Evolutionary conservation across 2,888 invertebrate genomes (phyloP).

Genomic region (Hypomecis atomaria): DNA sequence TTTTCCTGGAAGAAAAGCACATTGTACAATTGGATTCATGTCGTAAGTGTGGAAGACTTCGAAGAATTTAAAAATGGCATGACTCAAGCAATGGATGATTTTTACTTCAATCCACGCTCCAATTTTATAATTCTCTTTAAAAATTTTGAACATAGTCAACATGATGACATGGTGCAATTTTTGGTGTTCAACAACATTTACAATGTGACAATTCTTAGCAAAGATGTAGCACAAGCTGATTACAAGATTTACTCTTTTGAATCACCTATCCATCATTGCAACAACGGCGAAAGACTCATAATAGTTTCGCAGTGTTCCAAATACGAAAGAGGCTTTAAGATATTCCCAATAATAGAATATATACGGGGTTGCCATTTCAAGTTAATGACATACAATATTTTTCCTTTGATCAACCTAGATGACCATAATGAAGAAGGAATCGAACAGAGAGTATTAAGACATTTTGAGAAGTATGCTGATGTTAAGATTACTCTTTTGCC

Average conservation of each 20-base stretch:
- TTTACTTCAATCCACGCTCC: constrained; percentile 53
- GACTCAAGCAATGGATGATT: constrained; percentile 39
- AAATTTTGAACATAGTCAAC: constrained; percentile 28
- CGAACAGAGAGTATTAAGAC: constrained; percentile 47
- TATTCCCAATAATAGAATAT: constrained; percentile 13
- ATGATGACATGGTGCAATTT: constrained; percentile 40
- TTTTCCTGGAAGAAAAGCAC: constrained; percentile 41
- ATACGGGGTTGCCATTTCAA: constrained; percentile 37
- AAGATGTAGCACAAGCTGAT: constrained; percentile 18
- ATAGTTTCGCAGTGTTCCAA: constrained; percentile 17
- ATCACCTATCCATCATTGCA: constrained; percentile 32
- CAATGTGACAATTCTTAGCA: constrained; percentile 36
- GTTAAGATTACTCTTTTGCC: constrained; percentile 44
- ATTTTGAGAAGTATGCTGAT: constrained; percentile 43
- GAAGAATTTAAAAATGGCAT: constrained; percentile 46
- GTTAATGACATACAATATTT: constrained; percentile 44
- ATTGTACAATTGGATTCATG: constrained; percentile 44
- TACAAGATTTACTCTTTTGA: constrained; percentile 34
- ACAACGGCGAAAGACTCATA: constrained; percentile 7
- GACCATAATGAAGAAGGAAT: constrained; percentile 30
- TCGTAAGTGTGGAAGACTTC: constrained; percentile 46
- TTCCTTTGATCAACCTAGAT: constrained; percentile 45
- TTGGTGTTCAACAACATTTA: constrained; percentile 46
- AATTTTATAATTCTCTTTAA: constrained; percentile 52
- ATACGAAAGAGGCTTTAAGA: background rate